Percentiles rank a stretch among this genome's conserved stretches.
These are phyloP conservation scores for Propsilocerus akamusi DNA, from an alignment of 1,140 invertebrate species.

Conservation along the genomic window DNA sequence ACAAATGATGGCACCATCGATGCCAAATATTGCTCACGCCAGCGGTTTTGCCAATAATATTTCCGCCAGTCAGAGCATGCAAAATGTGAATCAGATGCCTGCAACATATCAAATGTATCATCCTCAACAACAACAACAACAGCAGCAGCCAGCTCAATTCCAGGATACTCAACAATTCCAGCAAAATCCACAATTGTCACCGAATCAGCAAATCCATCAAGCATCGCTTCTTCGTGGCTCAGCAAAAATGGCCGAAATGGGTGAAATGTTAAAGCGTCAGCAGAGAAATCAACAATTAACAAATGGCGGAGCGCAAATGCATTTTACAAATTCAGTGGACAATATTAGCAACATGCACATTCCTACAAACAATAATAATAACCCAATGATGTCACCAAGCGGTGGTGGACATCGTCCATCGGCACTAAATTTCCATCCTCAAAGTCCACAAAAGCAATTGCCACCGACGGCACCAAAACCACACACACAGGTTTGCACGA, in stretches of 20 bases:
- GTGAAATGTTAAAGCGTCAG: constrained; percentile 43
- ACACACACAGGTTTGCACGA: no score
- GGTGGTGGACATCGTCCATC: background rate
- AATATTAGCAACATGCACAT: constrained; percentile 5
- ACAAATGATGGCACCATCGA: constrained; percentile 22
- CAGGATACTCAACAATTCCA: constrained; percentile 7
- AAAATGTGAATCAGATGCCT: constrained; percentile 21
- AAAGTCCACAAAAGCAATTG: constrained; percentile 8
- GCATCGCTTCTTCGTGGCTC: constrained; percentile 31
- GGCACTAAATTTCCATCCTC: background rate
- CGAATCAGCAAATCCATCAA: constrained; percentile 8
- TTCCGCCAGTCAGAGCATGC: constrained; percentile 24
- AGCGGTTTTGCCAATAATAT: constrained; percentile 15
- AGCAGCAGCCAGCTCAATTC: constrained; percentile 16
- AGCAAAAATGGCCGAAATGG: constrained; percentile 52
- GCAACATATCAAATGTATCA: constrained; percentile 16
- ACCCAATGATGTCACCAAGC: background rate
- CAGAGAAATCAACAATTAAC: constrained; percentile 20
- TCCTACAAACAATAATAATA: background rate
- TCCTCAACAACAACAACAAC: constrained; percentile 11
- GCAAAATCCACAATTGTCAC: constrained; percentile 5
- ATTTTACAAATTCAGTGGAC: constrained; percentile 1
- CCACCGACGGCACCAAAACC: constrained; percentile 23
- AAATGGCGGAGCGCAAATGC: constrained; percentile 25
- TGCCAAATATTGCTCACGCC: constrained; percentile 24